phyloP scores from a whole-genome alignment of 2,888 invertebrate genomes.

The Petrophora chlorosata region DNA sequence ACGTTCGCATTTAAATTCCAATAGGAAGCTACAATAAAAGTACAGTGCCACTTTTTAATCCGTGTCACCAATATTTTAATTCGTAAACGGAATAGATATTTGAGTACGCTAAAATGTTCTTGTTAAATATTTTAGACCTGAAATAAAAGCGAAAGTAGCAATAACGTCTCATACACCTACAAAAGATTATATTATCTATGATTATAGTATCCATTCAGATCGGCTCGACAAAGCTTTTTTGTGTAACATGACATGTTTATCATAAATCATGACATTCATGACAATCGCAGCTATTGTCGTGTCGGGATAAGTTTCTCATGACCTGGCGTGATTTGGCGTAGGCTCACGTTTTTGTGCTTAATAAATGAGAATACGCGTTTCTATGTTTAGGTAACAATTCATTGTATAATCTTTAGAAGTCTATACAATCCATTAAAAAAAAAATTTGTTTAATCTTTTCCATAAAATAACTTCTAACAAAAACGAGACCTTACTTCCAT shows the following conservation, averaged over 20 bases:
- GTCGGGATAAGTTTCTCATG: constrained; percentile 6
- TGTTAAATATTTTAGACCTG: too few species aligned
- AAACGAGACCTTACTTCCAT: too few species aligned
- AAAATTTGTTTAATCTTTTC: too few species aligned
- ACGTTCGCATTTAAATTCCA: not conserved
- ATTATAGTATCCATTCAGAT: not conserved
- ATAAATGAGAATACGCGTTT: constrained; percentile 16
- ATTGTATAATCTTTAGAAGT: too few species aligned
- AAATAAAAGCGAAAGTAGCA: not conserved
- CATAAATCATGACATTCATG: constrained; percentile 16
- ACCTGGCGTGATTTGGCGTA: constrained; percentile 10
- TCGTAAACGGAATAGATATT: too few species aligned
- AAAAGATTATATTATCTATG: too few species aligned
- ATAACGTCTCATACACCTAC: not conserved
- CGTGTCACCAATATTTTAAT: too few species aligned
- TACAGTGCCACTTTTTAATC: too few species aligned
- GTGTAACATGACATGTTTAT: constrained; percentile 3
- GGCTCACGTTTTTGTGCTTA: constrained; percentile 19
- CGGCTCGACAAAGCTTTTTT: constrained; percentile 6
- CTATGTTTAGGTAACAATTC: constrained; percentile 11
- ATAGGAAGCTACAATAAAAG: not conserved
- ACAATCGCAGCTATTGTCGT: constrained; percentile 13
- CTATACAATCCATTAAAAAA: too few species aligned
- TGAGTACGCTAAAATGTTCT: too few species aligned
- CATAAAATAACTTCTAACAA: too few species aligned